phyloP scores from a whole-genome alignment of 2,888 invertebrate genomes.

The Patella ulyssiponensis region DNA sequence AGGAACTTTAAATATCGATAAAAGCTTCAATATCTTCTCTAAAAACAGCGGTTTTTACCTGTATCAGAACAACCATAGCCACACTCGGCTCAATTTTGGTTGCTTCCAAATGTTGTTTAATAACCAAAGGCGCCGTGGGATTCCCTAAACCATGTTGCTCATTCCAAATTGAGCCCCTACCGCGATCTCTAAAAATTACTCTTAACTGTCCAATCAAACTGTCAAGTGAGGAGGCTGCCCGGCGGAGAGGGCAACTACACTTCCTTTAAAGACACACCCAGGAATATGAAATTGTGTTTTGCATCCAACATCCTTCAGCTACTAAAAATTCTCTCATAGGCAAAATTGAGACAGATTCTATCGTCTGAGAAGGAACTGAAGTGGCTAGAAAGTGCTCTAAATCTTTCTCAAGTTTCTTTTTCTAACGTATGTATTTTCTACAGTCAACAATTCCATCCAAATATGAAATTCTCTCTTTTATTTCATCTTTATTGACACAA shows the following conservation, averaged over 20 bases:
- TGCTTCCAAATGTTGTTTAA: slow-evolving; percentile 1
- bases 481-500: background rate
- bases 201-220: background rate
- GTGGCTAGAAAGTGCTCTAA: background rate
- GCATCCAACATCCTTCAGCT: background rate
- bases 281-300: background rate
- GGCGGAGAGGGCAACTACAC: background rate
- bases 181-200: background rate
- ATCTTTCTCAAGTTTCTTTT: background rate
- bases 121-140: background rate
- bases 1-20: background rate
- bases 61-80: background rate
- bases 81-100: background rate
- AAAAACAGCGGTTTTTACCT: background rate
- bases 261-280: background rate
- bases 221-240: background rate
- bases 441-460: background rate
- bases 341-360: background rate
- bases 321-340: background rate
- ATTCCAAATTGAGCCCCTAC: background rate
- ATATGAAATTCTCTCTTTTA: background rate
- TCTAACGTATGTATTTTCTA: background rate
- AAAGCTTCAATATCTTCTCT: background rate
- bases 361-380: background rate
- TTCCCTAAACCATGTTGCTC: background rate